Base-by-base conservation (phyloP, 2,888 invertebrate genomes). In the Drosophila recens region DNA sequence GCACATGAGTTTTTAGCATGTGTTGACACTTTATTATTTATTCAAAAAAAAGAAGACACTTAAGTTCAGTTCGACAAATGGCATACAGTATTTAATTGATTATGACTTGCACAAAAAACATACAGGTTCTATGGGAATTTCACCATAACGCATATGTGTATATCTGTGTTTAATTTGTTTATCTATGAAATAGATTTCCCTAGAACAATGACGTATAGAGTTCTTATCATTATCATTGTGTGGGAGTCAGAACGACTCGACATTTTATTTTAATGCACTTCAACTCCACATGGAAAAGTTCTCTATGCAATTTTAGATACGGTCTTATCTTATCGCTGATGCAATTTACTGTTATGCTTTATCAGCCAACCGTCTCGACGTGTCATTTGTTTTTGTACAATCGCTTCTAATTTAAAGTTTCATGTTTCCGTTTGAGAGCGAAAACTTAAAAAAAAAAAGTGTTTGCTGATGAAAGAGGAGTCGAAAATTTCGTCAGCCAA, bases 401-500 rank as follows among this genome's bases (percentile, higher is more conserved):
- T 3, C n/a, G 20, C 49, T 68, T 78, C 49, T 43, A 69, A 54
- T 72, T 81, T 62, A 58, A 70, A 81, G 72, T 75, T 75, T 81
- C 63, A 20, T 23, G 43, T 81, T 75, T 52, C 67, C 57, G 20
- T 2, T 30, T 23, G 34, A 43, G 40, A 49, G 51, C 11, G n/a
- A 15, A 53, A 61, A 51, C 45, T 71, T 70, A 66, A 62, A 36
- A 27, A 58, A 66, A 62, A 36, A 27, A 34, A 17, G 43, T 49
- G 67, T 20, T 52, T 38, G 67, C 61, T 80, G 67, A 80, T 78
- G 82, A 78, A 71, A 68, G 66, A 9, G 46, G 4, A 9, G 20
- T 36, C 40, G 11, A n/a, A 11, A 17, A 80, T 83, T 83, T 78
- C 82, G 23, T 83, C 82, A 83, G 66, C 72, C 75, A 67, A 72